Base-by-base conservation (phyloP, 2,797 vertebrate genomes). In the Peromyscus eremicus region DNA sequence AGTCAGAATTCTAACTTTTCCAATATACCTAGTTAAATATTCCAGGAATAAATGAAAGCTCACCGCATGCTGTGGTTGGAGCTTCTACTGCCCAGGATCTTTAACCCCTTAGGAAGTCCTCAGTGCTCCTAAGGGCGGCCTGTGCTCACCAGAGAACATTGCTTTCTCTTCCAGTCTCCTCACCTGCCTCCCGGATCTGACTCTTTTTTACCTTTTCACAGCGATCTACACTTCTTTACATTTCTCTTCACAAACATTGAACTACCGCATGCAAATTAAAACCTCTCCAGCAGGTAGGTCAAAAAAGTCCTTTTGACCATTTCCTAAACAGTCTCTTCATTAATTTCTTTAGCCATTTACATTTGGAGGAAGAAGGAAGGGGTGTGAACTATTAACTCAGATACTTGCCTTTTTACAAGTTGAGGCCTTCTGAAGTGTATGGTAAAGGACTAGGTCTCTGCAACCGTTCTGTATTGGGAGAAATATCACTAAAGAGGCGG, bases 1-100 rank as follows among this genome's bases (percentile, higher is more conserved):
- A 91, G 25, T 3, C 82, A 80, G 19, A 95, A 92, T 84, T 76
- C 91, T 71, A 66, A 64, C 12, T 82, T 90, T 79, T 77, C 32
- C 52, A 68, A 85, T 85, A 43, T 16, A 23, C 19, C 55, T 83
- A 80, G 37, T 37, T 62, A 90, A 87, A 43, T 37, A 23, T 75
- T 87, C 6, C 46, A 80, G 13, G 5, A 93, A 89, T 43, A 84
- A 93, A 94, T 64, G 32, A 83, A 55, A 84, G 52, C 13, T 37
- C 43, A 1, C 29, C 17, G 7, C 2, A 57, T 12, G 71, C 34
- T 46, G 23, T 46, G 25, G 5, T 40, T 89, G 46, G 62, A 76
- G 64, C 2, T n/a, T n/a, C 32, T 37, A 52, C 34, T 75, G 23
- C 25, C 57, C 23, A 0, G 37, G 9, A 21, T 55, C 25, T 86